Base-by-base conservation (phyloP, 2,797 vertebrate species). In the Phrynocephalus guinanensis region DNA sequence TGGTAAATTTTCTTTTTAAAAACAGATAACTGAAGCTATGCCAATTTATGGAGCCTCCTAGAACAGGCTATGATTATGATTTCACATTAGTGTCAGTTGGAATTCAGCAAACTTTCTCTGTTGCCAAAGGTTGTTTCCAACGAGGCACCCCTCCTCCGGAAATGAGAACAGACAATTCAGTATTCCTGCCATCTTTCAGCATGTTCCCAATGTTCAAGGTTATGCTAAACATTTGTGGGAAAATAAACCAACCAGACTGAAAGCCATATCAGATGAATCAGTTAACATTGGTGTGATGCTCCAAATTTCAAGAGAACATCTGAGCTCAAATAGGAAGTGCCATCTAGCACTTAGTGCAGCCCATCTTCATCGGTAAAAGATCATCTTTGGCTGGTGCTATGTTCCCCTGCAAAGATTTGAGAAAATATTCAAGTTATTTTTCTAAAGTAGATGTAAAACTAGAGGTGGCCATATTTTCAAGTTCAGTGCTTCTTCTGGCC, bases 1-100 rank as follows among this genome's bases (percentile, higher is more conserved):
- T 87, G 86, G 60, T 50, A 50, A 28, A 22, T 75, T 73, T 78
- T 26, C 50, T 79, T 87, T 72, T 8, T 50, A 87, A 67, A 73
- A 81, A 85, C 33, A 50, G 33, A 30, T 44, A 66, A 50, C 33
- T 66, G 38, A 87, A 87, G 86, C 38, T 66, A 38, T 76, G 71
- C 71, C 79, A 56, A 70, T 82, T 82, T 76, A 50, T 8, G 66
- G 28, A 82, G 24, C 16, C 56, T 63, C 67, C 56, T 76, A 16
- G 26, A 60, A 63, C 20, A 79, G 6, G 48, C n/a, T 82, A 71
- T 67, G 30, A 87, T 30, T 66, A 33, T 18, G 18, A 48, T 44
- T 82, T 66, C 8, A 50, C 50, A 38, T 30, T 52, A 11, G 28
- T 52, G 44, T 77, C 60, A 85, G 38, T 76, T 77, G 30, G 38